Conservation (phyloP, 2,797 vertebrate species). For the Megaceryle alcyon region DNA sequence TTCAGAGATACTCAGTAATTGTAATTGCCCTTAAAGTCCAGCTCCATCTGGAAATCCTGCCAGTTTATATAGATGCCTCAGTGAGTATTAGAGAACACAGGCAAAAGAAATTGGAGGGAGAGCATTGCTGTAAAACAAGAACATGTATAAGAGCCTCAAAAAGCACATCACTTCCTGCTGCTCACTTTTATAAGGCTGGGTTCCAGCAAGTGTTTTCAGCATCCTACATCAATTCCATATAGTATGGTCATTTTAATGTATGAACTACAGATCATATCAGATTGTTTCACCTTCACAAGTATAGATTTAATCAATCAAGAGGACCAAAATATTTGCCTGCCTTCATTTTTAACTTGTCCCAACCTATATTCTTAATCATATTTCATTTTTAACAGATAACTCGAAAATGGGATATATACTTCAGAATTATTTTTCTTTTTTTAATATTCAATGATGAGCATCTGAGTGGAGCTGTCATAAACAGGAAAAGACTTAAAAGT, state of each 20-base stretch:
- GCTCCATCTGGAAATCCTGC: not conserved
- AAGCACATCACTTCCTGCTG: not conserved
- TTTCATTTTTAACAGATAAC: constrained; percentile 25
- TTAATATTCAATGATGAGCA: not conserved
- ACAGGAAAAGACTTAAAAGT: constrained; percentile 14
- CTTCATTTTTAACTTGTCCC: not conserved
- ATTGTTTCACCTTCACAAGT: not conserved
- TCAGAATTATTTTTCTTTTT: not conserved
- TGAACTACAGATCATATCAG: not conserved
- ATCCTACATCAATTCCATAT: not conserved
- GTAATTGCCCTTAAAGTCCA: not conserved
- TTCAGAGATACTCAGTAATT: not conserved
- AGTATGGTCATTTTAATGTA: not conserved
- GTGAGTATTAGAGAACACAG: not conserved
- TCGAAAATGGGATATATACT: constrained; percentile 18
- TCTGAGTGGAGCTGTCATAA: not conserved
- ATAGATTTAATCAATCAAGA: not conserved
- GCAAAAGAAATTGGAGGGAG: not conserved
- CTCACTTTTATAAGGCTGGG: not conserved
- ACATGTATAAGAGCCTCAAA: not conserved
- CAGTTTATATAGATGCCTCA: not conserved
- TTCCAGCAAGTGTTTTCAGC: not conserved
- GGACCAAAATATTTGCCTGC: not conserved
- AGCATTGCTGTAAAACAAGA: not conserved
- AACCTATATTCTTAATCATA: not conserved